These are phyloP conservation scores for Ammodytes dubius DNA, from an alignment of 2,113 vertebrate genomes.

Conservation along the genomic window DNA sequence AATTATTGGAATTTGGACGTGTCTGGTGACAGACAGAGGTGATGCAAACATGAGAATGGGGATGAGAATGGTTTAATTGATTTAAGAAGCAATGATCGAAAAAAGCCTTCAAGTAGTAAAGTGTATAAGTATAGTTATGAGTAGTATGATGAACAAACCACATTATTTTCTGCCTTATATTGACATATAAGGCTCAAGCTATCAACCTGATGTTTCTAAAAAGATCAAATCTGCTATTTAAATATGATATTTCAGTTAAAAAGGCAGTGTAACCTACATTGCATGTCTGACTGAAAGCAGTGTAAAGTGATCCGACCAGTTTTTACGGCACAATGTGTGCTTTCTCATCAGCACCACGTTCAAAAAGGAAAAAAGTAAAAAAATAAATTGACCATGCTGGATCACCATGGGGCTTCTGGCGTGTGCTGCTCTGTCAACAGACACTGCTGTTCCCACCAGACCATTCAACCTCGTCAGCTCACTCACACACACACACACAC, in stretches of 20 bases:
- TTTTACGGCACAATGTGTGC: conserved; percentile 3
- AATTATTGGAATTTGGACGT: not conserved
- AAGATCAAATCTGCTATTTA: not conserved
- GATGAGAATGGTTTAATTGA: too few species aligned
- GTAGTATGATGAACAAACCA: not conserved
- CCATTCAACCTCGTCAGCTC: conserved; percentile 22
- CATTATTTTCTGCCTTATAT: not conserved
- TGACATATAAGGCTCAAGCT: not conserved
- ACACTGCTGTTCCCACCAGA: conserved; percentile 31
- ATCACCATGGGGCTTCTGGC: conserved; percentile 38
- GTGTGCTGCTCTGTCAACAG: conserved; percentile 31
- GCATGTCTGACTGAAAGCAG: conserved; percentile 12
- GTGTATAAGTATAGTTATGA: too few species aligned
- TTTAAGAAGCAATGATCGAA: not conserved
- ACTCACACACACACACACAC: conserved; percentile 23
- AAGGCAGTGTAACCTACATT: conserved; percentile 30
- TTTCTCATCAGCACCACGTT: conserved; percentile 12
- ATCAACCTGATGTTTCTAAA: not conserved
- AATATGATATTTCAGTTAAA: too few species aligned
- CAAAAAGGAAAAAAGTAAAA: not conserved
- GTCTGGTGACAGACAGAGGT: not conserved
- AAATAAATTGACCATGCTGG: not conserved
- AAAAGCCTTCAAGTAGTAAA: not conserved
- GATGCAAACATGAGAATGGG: not conserved
- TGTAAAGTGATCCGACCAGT: conserved; percentile 27